phyloP scores from a whole-genome alignment of 1,140 invertebrate species.

The Oscheius sp. region DNA sequence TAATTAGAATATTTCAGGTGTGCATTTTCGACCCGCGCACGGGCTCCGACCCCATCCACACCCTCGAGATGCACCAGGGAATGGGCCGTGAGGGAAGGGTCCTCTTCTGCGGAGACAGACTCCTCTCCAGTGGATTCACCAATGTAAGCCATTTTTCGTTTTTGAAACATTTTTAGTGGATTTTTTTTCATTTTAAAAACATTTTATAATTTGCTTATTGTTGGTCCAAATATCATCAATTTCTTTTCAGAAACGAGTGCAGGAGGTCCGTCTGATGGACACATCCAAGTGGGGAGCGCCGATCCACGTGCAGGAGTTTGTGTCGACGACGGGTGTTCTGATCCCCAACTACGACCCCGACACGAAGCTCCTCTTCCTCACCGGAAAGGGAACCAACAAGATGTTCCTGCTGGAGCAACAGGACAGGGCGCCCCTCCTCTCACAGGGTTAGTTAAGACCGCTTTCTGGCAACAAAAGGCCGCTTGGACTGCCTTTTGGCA shows the following conservation, averaged over 20 bases:
- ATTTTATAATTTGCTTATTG: too few species aligned
- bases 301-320: slow-evolving; percentile 40
- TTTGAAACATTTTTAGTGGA: slow-evolving; percentile 1
- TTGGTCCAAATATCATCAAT: background rate
- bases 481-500: background rate
- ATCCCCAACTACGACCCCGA: slow-evolving; percentile 88
- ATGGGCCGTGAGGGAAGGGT: slow-evolving; percentile 52
- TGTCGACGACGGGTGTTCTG: slow-evolving; percentile 69
- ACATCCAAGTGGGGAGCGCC: slow-evolving; percentile 49
- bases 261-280: slow-evolving; percentile 62
- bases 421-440: slow-evolving; percentile 20
- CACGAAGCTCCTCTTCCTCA: slow-evolving; percentile 85
- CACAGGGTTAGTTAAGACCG: background rate
- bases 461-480: background rate
- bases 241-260: slow-evolving; percentile 44
- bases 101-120: slow-evolving; percentile 60
- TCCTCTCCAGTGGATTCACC: slow-evolving; percentile 62
- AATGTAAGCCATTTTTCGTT: slow-evolving; percentile 46
- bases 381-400: slow-evolving; percentile 78
- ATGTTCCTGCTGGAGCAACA: slow-evolving; percentile 31
- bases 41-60: slow-evolving; percentile 28
- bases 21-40: slow-evolving; percentile 46
- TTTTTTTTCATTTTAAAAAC: slow-evolving; percentile 7
- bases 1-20: slow-evolving; percentile 8
- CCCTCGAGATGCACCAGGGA: slow-evolving; percentile 35